phyloP scores from a whole-genome alignment of 1,140 invertebrate genomes.

The Proales similis region DNA sequence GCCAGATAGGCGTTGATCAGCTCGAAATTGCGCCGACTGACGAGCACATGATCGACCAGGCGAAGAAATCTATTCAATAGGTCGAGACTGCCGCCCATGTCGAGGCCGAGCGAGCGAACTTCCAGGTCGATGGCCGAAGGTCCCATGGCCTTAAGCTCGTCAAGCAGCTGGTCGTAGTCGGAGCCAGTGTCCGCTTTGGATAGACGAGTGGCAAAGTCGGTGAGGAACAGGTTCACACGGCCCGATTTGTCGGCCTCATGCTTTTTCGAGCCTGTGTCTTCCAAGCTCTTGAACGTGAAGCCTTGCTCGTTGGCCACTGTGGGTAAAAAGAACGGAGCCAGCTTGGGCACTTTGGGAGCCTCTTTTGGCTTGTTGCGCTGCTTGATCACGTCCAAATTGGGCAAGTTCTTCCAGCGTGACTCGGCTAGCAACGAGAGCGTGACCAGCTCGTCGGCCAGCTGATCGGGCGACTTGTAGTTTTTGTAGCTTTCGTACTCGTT shows the following conservation, averaged over 20 bases:
- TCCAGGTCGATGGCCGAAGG: conserved; percentile 82
- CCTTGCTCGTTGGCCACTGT: conserved; percentile 70
- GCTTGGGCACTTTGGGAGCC: conserved; percentile 68
- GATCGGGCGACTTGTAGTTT: conserved; percentile 66
- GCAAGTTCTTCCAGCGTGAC: conserved; percentile 84
- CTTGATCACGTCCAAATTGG: conserved; percentile 81
- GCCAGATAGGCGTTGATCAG: conserved; percentile 82
- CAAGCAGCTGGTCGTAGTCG: conserved; percentile 56
- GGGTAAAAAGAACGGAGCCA: conserved; percentile 88
- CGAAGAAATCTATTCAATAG: conserved; percentile 72
- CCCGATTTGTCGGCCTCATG: conserved; percentile 14
- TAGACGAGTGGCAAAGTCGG: conserved; percentile 2
- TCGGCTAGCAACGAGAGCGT: conserved; percentile 75
- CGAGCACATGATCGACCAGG: conserved; percentile 65
- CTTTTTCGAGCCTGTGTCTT: conserved; percentile 42
- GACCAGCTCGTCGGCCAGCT: conserved; percentile 71
- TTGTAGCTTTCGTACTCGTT: conserved; percentile 47
- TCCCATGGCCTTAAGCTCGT: conserved; percentile 69
- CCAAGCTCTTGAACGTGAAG: conserved; percentile 68
- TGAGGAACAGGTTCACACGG: background rate
- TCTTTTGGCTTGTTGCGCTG: conserved; percentile 79
- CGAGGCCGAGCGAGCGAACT: conserved; percentile 68
- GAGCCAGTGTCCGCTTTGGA: conserved; percentile 2
- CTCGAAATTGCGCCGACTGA: conserved; percentile 76
- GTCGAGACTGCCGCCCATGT: conserved; percentile 62